Base-by-base conservation (phyloP, 2,113 vertebrate genomes). In the Dolichotis patagonum region DNA sequence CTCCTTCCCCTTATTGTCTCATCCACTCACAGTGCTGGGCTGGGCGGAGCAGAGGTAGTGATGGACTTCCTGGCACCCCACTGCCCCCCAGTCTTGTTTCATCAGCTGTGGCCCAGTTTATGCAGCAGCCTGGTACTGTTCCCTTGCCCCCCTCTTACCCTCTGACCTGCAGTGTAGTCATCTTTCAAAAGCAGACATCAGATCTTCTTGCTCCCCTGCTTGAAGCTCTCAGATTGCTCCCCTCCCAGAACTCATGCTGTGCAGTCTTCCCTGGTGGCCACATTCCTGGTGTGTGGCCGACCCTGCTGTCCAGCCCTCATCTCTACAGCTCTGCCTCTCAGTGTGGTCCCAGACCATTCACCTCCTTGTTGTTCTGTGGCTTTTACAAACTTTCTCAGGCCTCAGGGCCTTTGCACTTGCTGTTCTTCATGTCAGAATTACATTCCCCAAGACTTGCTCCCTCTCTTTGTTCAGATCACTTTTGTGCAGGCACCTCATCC, bases 221-320 rank as follows among this genome's bases (percentile, higher is more conserved):
- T 43, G 77, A 92, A 56, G 4, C 24, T 84, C 60, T 85, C 69
- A 75, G 13, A 54, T 12, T 30, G 43, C 43, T 67, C 32, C 77
- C 52, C 14, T 67, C 32, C 52, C 14, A 24, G 77, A 28, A 19
- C 2, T 30, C 32, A 16, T 1, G 14, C 2, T 2, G 14, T 8
- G 46, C 17, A 1, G 22, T 43, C 35, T 38, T 7, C 35, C 30
- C 17, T 24, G 4, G 43, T 16, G 20, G 75, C 58, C 60, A 28
- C 10, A 22, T 10, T n/a, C 35, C 58, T 0, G 0, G 0, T 20
- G 14, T 7, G 62, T 38, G 35, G 8, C 30, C 0, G 16, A n/a
- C n/a, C 58, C 60, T 14, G 60, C 91, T 41, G 7, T 60, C 77
- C 38, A 13, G 38, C 58, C 11, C 4, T 6, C 22, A 13, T n/a